A percentile compares a stretch with the other conserved stretches of the same genome.
phyloP scores from a whole-genome alignment of 2,113 vertebrate species.

The Tragulus kanchil region DNA sequence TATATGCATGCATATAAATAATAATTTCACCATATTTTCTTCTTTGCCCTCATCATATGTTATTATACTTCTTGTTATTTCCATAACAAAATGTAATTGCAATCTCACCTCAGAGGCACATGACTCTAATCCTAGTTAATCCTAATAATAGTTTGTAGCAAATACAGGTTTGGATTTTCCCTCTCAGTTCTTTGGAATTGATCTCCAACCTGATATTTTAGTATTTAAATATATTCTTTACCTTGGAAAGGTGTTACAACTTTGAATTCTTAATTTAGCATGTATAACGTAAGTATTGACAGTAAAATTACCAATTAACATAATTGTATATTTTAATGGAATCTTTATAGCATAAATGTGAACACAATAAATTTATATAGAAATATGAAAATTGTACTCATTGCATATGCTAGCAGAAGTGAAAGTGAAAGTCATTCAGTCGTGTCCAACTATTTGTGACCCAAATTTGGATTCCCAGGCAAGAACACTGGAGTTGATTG shows the following conservation, averaged over 20 bases:
- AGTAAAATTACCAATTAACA: constrained; percentile 1
- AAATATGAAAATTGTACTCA: not conserved
- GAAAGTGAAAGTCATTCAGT: too few species aligned
- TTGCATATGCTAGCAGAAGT: not conserved
- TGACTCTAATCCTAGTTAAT: not conserved
- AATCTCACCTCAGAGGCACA: not conserved
- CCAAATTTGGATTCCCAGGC: too few species aligned
- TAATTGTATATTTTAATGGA: not conserved
- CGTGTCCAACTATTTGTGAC: too few species aligned
- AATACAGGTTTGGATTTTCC: not conserved
- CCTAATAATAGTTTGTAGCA: not conserved
- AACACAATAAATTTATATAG: not conserved
- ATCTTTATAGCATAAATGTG: not conserved
- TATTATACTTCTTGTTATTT: not conserved
- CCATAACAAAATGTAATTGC: not conserved
- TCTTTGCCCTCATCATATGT: not conserved
- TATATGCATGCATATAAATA: not conserved
- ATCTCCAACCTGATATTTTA: not conserved
- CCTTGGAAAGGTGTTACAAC: not conserved
- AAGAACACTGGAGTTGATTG: too few species aligned
- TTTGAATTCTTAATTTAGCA: not conserved
- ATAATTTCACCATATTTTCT: not conserved
- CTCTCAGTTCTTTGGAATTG: not conserved
- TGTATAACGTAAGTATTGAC: not conserved
- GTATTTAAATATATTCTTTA: not conserved